A percentile compares a stretch with the other conserved stretches of the same genome.
Conservation (phyloP, 2,113 vertebrate genomes). For the Bubo bubo region DNA sequence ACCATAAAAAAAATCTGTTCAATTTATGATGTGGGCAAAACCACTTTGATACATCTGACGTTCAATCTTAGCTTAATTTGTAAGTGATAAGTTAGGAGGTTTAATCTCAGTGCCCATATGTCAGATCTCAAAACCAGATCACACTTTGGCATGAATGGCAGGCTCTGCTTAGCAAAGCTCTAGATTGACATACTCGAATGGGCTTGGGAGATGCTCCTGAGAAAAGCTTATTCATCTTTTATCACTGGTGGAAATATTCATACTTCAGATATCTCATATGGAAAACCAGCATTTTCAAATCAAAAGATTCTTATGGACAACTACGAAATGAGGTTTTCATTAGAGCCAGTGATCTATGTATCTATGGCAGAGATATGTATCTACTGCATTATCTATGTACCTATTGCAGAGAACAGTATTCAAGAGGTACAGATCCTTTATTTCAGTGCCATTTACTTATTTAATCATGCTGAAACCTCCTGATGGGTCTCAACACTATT, state of each 20-base stretch:
- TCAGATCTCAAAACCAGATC: slow-evolving; percentile 35
- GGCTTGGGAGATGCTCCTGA: slow-evolving; percentile 8
- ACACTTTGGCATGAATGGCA: not conserved
- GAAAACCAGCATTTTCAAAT: not conserved
- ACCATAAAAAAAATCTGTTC: slow-evolving; percentile 17
- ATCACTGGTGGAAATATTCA: slow-evolving; percentile 10
- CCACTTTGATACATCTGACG: not conserved
- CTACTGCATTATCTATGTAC: not conserved
- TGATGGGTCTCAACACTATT: not conserved
- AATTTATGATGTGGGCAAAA: not conserved
- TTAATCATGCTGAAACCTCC: not conserved
- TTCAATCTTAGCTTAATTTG: slow-evolving; percentile 1
- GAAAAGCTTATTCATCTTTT: slow-evolving; percentile 29
- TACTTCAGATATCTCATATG: not conserved
- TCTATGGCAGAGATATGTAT: too few relatives aligned
- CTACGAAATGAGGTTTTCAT: slow-evolving; percentile 1
- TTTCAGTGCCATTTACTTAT: not conserved
- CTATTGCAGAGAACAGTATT: not conserved
- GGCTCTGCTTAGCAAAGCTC: not conserved
- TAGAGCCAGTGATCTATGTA: not conserved
- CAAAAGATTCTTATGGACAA: not conserved
- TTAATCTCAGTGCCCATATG: slow-evolving; percentile 45
- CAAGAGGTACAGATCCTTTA: not conserved
- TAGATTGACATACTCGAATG: not conserved
- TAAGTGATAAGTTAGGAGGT: not conserved